Base-by-base conservation (phyloP, 2,797 vertebrate species). In the Oryzias sinensis region DNA sequence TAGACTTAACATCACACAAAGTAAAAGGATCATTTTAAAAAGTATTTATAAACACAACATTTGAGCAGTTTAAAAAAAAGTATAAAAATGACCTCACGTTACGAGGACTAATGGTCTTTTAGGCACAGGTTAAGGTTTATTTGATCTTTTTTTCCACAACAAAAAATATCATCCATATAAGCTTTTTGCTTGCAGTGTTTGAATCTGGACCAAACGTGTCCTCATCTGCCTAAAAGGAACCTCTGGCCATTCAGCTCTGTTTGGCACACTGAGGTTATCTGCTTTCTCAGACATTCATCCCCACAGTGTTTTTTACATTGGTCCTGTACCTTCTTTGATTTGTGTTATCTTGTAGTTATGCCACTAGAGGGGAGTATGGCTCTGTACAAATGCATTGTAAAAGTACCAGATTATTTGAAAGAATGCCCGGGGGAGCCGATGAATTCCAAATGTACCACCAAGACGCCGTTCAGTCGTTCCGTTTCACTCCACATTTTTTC, bases 301-400 rank as follows among this genome's bases (percentile, higher is more conserved):
- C 11, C 8, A 8, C 11, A 49, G 25, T 14, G 25, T 29, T 5
- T 11, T 22, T 25, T 22, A 14, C 37, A 7, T 2, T 9, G 29
- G 15, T 17, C 16, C 3, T 44, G 6, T 25, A 18, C n/a, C 8
- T 29, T 13, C 6, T 27, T 20, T 16, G 27, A 6, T 25, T 6
- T 29, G 2, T 42, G 29, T 5, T 33, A 18, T 53, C 45, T 14
- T n/a, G 49, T n/a, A 9, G n/a, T 17, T 1, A 4, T 9, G 50
- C 53, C 84, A 82, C 80, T 70, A 88, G 89, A 81, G 83, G 86
- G 75, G 83, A 88, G 74, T 84, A 37, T 74, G 56, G 18, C 48
- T 65, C 67, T 63, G 44, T 53, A 33, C 25, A 62, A 70, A 0
- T 14, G 7, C 15, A n/a, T 20, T 15, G 1, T 4, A 6, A 11